A percentile compares a stretch with the other conserved stretches of the same genome.
phyloP scores from a whole-genome alignment of 1,140 invertebrate species.

The Planococcus citri region DNA sequence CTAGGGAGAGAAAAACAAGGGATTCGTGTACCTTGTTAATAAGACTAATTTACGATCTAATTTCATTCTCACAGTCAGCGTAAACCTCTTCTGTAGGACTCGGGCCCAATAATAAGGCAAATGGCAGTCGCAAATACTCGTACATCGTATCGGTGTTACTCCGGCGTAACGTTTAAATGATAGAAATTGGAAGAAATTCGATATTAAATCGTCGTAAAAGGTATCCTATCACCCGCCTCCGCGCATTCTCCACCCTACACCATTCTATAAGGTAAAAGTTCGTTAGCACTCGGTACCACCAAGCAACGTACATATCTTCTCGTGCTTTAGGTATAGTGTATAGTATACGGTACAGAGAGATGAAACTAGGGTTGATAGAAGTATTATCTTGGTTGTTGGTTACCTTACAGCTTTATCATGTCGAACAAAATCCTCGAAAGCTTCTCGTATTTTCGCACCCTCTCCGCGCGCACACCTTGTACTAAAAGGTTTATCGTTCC shows the following conservation, averaged over 20 bases:
- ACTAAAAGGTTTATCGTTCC: no score
- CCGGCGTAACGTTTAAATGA: not conserved
- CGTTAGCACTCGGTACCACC: not conserved
- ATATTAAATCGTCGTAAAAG: not conserved
- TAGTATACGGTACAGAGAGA: no score
- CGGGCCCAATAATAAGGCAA: not conserved
- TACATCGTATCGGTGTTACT: not conserved
- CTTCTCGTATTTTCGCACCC: not conserved
- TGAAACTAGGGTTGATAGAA: not conserved
- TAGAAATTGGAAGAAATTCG: not conserved
- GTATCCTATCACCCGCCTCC: no score
- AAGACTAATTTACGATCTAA: not conserved
- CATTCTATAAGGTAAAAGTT: no score
- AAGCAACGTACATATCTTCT: no score
- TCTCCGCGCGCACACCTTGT: no score
- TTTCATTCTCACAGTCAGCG: not conserved
- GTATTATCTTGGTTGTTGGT: conserved; percentile 1
- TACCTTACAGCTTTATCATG: conserved; percentile 3
- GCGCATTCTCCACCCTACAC: no score
- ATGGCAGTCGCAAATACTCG: not conserved
- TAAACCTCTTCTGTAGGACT: no score
- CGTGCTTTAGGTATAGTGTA: no score
- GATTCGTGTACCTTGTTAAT: no score
- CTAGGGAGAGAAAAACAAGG: no score
- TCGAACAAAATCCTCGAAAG: not conserved